Conservation (phyloP, 1,140 invertebrate genomes). For the Alviniconcha marisindica region DNA sequence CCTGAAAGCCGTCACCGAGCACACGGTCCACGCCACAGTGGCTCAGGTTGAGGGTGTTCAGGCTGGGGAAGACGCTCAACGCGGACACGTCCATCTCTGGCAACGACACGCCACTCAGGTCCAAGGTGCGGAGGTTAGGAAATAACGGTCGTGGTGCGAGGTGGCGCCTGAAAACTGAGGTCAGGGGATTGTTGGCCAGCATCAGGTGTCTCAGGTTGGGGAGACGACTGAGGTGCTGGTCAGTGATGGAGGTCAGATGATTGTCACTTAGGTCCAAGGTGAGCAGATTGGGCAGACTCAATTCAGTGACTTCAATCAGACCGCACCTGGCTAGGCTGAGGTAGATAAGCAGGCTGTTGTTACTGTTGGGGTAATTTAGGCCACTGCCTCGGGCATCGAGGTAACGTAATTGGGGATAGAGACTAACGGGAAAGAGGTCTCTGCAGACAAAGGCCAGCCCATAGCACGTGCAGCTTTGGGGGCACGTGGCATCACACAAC, state of each 20-base stretch:
- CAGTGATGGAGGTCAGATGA: conserved; percentile 10
- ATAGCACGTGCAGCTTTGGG: conserved; percentile 25
- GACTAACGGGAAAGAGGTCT: neutral
- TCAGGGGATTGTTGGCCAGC: conserved; percentile 42
- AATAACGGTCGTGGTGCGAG: conserved; percentile 19
- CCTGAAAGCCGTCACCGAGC: conserved; percentile 27
- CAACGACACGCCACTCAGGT: conserved; percentile 29
- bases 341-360: conserved; percentile 4
- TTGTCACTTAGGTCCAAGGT: conserved; percentile 34
- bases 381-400: neutral
- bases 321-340: neutral
- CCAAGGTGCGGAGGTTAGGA: neutral
- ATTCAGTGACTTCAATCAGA: conserved; percentile 8
- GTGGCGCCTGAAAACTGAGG: conserved; percentile 21
- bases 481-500: conserved; percentile 36
- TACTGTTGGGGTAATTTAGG: neutral
- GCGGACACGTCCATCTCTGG: conserved; percentile 36
- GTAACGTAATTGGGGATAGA: conserved; percentile 13
- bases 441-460: conserved; percentile 30
- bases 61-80: conserved; percentile 44
- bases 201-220: conserved; percentile 29
- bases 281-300: conserved; percentile 5
- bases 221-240: conserved; percentile 22
- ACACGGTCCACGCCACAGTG: conserved; percentile 40
- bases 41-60: conserved; percentile 3